These are phyloP conservation scores for Apamea epomidion DNA, from an alignment of 2,888 invertebrate genomes.

Conservation along the genomic window DNA sequence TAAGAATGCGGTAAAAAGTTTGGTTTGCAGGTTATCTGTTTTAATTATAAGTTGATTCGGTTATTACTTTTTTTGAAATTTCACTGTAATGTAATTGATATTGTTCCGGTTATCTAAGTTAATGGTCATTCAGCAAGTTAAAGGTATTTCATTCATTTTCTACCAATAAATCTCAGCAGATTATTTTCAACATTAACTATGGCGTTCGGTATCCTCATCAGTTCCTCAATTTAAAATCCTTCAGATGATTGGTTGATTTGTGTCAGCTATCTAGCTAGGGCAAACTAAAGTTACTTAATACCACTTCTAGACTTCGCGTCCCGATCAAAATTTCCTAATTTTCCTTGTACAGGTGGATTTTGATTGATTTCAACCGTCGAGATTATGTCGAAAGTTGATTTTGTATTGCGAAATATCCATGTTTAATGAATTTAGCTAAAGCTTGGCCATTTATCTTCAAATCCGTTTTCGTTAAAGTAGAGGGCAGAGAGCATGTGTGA, in stretches of 20 bases:
- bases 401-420: not conserved
- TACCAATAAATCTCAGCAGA: not conserved
- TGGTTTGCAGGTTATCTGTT: not conserved
- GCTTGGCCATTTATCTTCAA: not conserved
- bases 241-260: not conserved
- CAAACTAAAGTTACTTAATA: not conserved
- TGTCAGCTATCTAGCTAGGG: not conserved
- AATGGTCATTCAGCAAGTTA: not conserved
- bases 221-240: not conserved
- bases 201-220: not conserved
- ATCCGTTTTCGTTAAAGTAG: not conserved
- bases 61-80: not conserved
- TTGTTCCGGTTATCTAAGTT: not conserved
- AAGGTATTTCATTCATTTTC: not conserved
- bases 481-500: not conserved
- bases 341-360: not conserved
- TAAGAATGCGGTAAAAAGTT: not conserved
- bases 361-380: constrained; percentile 2
- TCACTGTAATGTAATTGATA: not conserved
- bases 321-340: not conserved
- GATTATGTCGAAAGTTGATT: not conserved
- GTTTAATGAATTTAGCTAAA: not conserved
- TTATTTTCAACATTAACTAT: not conserved
- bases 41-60: not conserved
- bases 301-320: not conserved